Percentiles rank a stretch among this genome's conserved stretches.
These are phyloP conservation scores for Myotis brandtii DNA, from an alignment of 2,113 vertebrate genomes.

Conservation along the genomic window DNA sequence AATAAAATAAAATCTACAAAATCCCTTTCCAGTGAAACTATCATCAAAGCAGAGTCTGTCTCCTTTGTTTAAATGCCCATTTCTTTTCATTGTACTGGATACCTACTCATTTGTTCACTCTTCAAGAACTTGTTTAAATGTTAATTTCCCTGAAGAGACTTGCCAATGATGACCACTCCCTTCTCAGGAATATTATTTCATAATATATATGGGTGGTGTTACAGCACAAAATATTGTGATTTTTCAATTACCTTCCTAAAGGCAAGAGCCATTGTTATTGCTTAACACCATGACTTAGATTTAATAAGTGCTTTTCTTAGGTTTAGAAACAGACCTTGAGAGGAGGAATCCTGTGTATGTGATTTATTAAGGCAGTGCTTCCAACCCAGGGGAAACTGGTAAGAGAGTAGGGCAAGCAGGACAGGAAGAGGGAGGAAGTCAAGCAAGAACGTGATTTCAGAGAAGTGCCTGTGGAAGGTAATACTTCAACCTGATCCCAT, in stretches of 20 bases:
- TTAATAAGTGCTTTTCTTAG: neutral
- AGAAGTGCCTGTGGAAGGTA: neutral
- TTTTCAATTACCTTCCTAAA: constrained; percentile 18
- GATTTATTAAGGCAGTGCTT: constrained; percentile 35
- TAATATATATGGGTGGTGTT: neutral
- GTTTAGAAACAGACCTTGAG: constrained; percentile 45
- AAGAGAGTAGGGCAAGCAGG: neutral
- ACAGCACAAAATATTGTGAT: constrained; percentile 10
- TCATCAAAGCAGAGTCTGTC: constrained; percentile 30
- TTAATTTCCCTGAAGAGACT: constrained; percentile 28
- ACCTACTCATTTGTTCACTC: neutral
- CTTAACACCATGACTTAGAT: neutral
- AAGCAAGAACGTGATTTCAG: constrained; percentile 11
- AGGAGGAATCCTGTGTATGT: neutral
- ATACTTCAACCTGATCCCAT: neutral
- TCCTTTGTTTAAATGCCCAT: neutral
- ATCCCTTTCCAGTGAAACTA: constrained; percentile 14
- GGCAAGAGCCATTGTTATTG: neutral
- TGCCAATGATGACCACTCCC: neutral
- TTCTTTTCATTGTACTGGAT: constrained; percentile 37
- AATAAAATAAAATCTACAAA: constrained; percentile 47
- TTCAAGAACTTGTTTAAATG: constrained; percentile 52
- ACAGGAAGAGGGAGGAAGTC: neutral
- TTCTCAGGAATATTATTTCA: constrained; percentile 47
- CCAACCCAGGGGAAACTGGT: neutral